phyloP scores from a whole-genome alignment of 1,140 invertebrate genomes.

The Macrobrachium rosenbergii region DNA sequence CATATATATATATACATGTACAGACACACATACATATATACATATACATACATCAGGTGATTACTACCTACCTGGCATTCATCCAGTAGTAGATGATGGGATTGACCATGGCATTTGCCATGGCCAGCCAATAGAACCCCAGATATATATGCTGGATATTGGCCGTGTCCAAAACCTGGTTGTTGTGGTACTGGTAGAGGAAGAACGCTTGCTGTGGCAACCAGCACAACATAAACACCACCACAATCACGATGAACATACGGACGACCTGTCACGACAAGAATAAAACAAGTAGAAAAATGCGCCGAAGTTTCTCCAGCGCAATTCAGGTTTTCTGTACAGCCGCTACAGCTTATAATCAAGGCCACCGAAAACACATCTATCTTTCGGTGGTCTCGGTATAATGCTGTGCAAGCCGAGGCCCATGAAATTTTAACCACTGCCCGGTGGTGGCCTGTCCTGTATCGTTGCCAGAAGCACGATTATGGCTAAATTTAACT shows the following conservation, averaged over 20 bases:
- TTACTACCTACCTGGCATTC: slow-evolving; percentile 79
- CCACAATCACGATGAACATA: slow-evolving; percentile 86
- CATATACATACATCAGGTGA: too few relatives aligned
- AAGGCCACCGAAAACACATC: too few relatives aligned
- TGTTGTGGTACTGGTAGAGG: slow-evolving; percentile 85
- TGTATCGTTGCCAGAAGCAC: too few relatives aligned
- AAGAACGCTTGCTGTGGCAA: slow-evolving; percentile 89
- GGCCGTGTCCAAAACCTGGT: slow-evolving; percentile 77
- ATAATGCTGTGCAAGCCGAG: too few relatives aligned
- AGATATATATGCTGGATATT: slow-evolving; percentile 85
- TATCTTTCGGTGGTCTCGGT: too few relatives aligned
- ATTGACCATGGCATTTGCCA: slow-evolving; percentile 93
- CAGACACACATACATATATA: background rate
- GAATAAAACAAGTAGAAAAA: too few relatives aligned
- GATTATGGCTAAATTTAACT: too few relatives aligned
- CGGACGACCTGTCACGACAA: slow-evolving; percentile 80
- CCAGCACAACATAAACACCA: slow-evolving; percentile 90
- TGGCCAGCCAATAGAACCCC: slow-evolving; percentile 90
- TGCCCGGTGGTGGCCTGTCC: too few relatives aligned
- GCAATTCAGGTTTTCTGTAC: too few relatives aligned
- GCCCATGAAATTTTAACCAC: too few relatives aligned
- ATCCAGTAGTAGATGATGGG: slow-evolving; percentile 94
- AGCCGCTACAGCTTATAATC: too few relatives aligned
- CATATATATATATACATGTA: background rate
- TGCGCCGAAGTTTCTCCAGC: too few relatives aligned